Conservation (phyloP, 2,797 vertebrate genomes). For the Nyctibius grandis region DNA sequence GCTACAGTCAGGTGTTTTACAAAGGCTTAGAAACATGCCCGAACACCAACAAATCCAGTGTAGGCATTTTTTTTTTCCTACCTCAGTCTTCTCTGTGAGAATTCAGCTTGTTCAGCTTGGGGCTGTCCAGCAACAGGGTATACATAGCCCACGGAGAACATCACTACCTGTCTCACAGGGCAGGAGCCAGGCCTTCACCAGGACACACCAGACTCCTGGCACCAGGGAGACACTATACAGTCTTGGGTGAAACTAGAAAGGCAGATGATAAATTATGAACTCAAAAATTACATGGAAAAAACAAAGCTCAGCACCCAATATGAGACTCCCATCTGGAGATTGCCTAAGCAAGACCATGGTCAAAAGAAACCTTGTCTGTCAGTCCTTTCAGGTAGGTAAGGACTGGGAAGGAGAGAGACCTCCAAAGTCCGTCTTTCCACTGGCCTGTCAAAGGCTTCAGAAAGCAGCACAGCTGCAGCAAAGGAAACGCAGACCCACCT, state of each 20-base stretch:
- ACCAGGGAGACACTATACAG: not conserved
- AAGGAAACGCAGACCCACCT: not conserved
- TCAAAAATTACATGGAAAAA: not conserved
- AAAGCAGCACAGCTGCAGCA: not conserved
- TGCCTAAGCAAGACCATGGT: not conserved
- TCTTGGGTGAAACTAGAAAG: not conserved
- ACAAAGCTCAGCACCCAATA: not conserved
- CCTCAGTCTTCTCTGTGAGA: not conserved
- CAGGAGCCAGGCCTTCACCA: not conserved
- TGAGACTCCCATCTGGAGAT: not conserved
- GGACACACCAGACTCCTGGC: not conserved
- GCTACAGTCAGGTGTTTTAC: not conserved
- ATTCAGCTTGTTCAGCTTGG: not conserved
- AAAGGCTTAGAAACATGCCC: not conserved
- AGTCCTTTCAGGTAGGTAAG: not conserved
- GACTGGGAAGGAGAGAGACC: not conserved
- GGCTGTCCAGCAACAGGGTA: not conserved
- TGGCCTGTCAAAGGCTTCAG: not conserved
- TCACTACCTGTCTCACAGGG: not conserved
- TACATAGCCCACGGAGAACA: not conserved
- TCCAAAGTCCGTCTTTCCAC: not conserved
- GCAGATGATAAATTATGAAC: not conserved
- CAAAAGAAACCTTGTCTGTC: not conserved
- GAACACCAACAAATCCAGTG: not conserved
- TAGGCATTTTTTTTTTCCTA: not conserved